A percentile compares a stretch with the other conserved stretches of the same genome.
Evolutionary conservation across 2,797 vertebrate genomes (phyloP).

Genomic region (Pipistrellus pygmaeus): DNA sequence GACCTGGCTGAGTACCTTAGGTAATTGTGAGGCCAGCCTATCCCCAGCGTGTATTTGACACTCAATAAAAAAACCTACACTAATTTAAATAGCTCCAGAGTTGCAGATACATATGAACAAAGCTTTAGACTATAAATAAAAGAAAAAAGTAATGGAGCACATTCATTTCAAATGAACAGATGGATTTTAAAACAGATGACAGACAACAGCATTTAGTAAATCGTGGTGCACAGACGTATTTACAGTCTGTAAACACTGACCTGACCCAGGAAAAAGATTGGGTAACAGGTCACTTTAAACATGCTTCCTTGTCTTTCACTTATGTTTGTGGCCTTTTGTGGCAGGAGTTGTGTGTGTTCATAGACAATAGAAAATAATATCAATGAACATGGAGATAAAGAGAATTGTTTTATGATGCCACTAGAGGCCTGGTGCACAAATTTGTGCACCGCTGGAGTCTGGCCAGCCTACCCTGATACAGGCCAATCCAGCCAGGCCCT

Average conservation of each 20-base stretch:
- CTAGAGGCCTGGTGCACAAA: too few relatives aligned
- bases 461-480: too few relatives aligned
- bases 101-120: background rate
- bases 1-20: background rate
- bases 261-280: background rate
- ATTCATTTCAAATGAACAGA: background rate
- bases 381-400: background rate
- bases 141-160: background rate
- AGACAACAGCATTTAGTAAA: background rate
- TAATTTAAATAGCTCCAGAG: slow-evolving; percentile 61
- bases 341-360: background rate
- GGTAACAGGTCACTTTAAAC: background rate
- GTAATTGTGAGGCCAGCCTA: slow-evolving; percentile 26
- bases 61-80: slow-evolving; percentile 35
- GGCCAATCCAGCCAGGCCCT: too few relatives aligned
- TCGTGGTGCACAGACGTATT: background rate
- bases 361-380: background rate
- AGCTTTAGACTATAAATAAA: background rate
- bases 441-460: too few relatives aligned
- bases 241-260: background rate
- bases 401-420: background rate
- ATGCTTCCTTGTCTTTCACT: background rate
- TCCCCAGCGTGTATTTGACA: slow-evolving; percentile 49
- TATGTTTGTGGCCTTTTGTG: background rate
- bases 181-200: background rate